Conservation (phyloP, 2,113 vertebrate species). For the Romanogobio albipinnatus region DNA sequence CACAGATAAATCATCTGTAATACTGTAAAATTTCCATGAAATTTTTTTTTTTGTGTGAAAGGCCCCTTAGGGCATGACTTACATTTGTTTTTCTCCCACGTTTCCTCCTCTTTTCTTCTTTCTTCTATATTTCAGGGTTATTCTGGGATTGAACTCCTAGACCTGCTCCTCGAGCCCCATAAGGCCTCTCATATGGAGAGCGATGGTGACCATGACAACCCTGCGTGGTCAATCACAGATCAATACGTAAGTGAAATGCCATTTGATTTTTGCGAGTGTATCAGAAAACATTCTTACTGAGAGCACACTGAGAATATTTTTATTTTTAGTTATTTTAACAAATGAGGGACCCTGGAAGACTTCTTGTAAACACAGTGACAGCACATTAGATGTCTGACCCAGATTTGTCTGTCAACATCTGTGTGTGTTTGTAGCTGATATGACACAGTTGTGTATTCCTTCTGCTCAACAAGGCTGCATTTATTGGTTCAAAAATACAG, state of each 20-base stretch:
- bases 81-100: not conserved
- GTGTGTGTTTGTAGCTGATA: not conserved
- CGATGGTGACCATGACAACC: not conserved
- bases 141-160: conserved; percentile 77
- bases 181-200: conserved; percentile 65
- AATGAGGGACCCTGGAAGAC: not conserved
- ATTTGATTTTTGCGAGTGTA: conserved; percentile 12
- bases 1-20: too few relatives aligned
- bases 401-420: conserved; percentile 11
- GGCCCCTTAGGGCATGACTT: not conserved
- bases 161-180: conserved; percentile 81
- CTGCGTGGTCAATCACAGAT: conserved; percentile 62
- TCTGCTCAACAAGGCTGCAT: not conserved
- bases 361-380: not conserved
- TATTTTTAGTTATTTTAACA: conserved; percentile 19
- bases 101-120: not conserved
- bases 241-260: conserved; percentile 67
- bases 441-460: not conserved
- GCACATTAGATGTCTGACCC: not conserved
- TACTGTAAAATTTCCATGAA: too few relatives aligned
- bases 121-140: not conserved
- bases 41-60: not conserved
- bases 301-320: not conserved
- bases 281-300: not conserved
- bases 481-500: not conserved